These are phyloP conservation scores for Hartigia nigra DNA, from an alignment of 2,888 invertebrate genomes.

Conservation along the genomic window DNA sequence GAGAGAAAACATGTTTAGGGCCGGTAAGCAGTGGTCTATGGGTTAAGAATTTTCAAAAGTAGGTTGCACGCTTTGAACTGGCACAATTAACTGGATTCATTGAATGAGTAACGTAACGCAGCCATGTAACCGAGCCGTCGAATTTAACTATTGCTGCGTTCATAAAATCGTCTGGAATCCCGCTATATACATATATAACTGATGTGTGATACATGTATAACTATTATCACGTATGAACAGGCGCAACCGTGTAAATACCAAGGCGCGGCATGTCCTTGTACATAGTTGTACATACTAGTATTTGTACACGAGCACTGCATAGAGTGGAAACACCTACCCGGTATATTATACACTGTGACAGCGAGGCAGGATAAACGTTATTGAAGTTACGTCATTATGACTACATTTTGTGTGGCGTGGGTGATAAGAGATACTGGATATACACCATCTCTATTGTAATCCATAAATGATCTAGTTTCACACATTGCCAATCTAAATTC, in stretches of 20 bases:
- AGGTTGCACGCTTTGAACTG: not conserved
- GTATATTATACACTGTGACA: not conserved
- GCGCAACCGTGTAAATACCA: slow-evolving; percentile 9
- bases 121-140: not conserved
- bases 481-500: not conserved
- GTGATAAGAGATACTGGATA: not conserved
- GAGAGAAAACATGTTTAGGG: not conserved
- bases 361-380: not conserved
- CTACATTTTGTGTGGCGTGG: not conserved
- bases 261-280: slow-evolving; percentile 45
- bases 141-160: not conserved
- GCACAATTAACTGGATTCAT: not conserved
- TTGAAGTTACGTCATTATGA: not conserved
- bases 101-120: not conserved
- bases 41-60: not conserved
- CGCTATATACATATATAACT: not conserved
- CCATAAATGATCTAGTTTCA: not conserved
- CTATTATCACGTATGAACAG: slow-evolving; percentile 1
- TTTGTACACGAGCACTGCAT: slow-evolving; percentile 34
- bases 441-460: not conserved
- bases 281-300: slow-evolving; percentile 22
- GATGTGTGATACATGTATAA: not conserved
- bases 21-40: not conserved
- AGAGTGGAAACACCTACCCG: slow-evolving; percentile 2
- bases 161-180: not conserved